Conservation (phyloP, 2,113 vertebrate genomes). For the Prinia subflava region DNA sequence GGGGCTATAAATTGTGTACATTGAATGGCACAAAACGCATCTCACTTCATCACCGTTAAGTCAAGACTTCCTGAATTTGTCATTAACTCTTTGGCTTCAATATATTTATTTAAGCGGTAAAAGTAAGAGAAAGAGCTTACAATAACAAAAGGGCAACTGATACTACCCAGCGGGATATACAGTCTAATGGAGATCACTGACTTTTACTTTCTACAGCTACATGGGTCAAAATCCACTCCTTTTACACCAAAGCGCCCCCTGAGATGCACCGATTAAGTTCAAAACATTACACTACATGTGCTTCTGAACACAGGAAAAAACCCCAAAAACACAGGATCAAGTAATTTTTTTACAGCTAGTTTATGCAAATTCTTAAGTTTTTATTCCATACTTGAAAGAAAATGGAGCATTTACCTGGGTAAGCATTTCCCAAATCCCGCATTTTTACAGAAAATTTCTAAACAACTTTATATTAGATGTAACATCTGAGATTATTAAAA, state of each 20-base stretch:
- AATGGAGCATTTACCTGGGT: background rate
- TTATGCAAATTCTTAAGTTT: background rate
- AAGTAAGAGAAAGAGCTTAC: conserved; percentile 62
- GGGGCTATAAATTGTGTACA: conserved; percentile 78
- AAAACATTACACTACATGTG: background rate
- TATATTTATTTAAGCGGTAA: conserved; percentile 71
- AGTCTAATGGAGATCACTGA: conserved; percentile 53
- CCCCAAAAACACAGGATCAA: background rate
- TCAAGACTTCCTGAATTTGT: conserved; percentile 70
- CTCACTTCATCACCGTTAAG: conserved; percentile 70
- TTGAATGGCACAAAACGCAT: conserved; percentile 56
- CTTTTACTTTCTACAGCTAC: conserved; percentile 52
- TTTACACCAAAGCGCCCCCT: conserved; percentile 4
- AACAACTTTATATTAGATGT: background rate
- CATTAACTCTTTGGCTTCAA: conserved; percentile 67
- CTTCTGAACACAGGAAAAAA: background rate
- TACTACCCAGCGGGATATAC: conserved; percentile 59
- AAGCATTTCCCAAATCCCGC: background rate
- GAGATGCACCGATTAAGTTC: background rate
- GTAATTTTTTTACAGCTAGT: background rate
- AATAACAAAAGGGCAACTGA: conserved; percentile 65
- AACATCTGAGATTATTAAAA: conserved; percentile 36
- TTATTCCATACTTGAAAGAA: background rate
- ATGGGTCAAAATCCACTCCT: conserved; percentile 35
- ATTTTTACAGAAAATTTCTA: background rate